phyloP scores from a whole-genome alignment of 30 jellyfish, hydroid and myxozoan species.

The Aurelia coerulea region DNA sequence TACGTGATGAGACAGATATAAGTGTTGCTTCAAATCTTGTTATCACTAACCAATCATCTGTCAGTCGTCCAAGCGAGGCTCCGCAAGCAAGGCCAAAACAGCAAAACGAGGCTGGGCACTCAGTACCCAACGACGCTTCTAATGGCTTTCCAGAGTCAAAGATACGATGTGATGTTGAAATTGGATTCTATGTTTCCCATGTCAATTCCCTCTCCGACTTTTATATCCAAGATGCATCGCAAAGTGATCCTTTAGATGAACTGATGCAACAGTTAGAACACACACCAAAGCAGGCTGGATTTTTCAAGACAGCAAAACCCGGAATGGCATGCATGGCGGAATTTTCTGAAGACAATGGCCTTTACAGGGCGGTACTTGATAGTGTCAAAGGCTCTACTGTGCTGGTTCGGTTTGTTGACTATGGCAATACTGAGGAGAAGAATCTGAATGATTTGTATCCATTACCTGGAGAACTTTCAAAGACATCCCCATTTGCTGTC shows the following conservation, averaged over 20 bases:
- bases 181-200: constrained; percentile 20
- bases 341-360: constrained; percentile 46
- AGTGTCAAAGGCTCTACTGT: constrained; percentile 6
- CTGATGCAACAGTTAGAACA: constrained; percentile 9
- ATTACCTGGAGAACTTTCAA: constrained; percentile 2
- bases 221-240: constrained; percentile 24
- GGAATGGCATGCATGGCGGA: constrained; percentile 47
- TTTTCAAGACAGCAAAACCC: background rate
- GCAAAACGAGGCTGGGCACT: background rate
- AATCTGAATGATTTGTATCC: constrained; percentile 14
- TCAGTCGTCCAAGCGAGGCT: background rate
- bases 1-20: constrained; percentile 26
- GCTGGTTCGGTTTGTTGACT: constrained; percentile 38
- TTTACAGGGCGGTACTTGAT: constrained; percentile 50
- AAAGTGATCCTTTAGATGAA: constrained; percentile 22
- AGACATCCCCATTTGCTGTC: constrained; percentile 19
- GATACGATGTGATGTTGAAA: constrained; percentile 8
- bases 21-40: constrained; percentile 7
- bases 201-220: constrained; percentile 26
- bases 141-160: background rate
- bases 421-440: constrained; percentile 45
- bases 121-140: no score
- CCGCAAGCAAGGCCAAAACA: background rate
- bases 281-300: background rate
- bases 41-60: constrained; percentile 1